A percentile compares a stretch with the other conserved stretches of the same genome.
Conservation (phyloP, 2,888 invertebrate genomes). For the Thereva unica region DNA sequence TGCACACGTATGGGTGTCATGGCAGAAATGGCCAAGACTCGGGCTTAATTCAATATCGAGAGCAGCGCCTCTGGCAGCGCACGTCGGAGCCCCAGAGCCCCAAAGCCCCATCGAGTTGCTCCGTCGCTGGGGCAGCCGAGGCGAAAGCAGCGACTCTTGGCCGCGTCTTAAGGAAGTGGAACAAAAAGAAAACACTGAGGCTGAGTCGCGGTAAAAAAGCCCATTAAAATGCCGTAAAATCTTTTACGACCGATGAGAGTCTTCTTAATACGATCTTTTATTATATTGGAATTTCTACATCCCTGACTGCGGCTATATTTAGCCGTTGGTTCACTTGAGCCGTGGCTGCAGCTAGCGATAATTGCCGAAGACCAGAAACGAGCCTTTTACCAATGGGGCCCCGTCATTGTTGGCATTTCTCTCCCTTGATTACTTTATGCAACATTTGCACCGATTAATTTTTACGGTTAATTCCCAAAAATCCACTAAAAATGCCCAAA, state of each 20-base stretch:
- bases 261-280: constrained; percentile 56
- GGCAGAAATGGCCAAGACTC: no score
- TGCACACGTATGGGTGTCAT: no score
- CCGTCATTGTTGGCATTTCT: constrained; percentile 32
- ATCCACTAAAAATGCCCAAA: not conserved
- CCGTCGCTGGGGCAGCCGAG: not conserved
- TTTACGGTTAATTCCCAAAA: not conserved
- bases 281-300: constrained; percentile 54
- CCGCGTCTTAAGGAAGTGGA: constrained; percentile 21
- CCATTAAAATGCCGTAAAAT: constrained; percentile 58
- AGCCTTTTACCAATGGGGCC: constrained; percentile 23
- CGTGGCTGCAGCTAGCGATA: constrained; percentile 22
- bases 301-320: constrained; percentile 17
- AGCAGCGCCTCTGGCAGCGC: no score
- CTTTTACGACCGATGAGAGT: constrained; percentile 56
- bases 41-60: no score
- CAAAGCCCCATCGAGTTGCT: no score
- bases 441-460: constrained; percentile 31
- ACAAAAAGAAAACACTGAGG: constrained; percentile 15
- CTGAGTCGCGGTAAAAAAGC: constrained; percentile 49
- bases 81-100: no score
- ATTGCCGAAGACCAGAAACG: constrained; percentile 19
- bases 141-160: constrained; percentile 8
- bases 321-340: not conserved
- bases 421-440: constrained; percentile 33